Evolutionary conservation across 1,140 invertebrate species (phyloP), one percentile per base, ranked within the genome.

Genomic region (Limonius californicus): DNA sequence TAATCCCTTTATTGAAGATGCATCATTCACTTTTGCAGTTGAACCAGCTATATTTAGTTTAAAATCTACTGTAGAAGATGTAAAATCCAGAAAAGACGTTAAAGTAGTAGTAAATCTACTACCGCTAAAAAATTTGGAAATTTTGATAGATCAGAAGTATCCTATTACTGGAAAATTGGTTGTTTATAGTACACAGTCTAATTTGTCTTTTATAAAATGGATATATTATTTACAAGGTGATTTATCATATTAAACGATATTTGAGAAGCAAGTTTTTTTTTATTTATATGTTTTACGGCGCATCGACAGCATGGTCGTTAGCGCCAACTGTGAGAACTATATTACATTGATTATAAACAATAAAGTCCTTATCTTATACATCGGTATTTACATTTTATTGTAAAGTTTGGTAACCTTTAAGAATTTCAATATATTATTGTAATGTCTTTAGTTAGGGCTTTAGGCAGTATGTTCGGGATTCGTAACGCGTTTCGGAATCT

Each of bases 1-100:
- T 35, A 72, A 70, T 62, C 67, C 68, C 15, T 72, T 69, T 62
- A 54, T 32, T 1, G 60, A 69, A 16, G 39, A 57, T n/a, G 63
- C 50, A 59, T 30, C 14, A 12, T 72, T 72, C 27, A 2, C 53
- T 23, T 71, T 62, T 43, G 16, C 35, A 0, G 23, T 64, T 11
- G 62, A 71, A 43, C 60, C 66, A 6, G 61, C 59, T 15, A 27
- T 62, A n/a, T 71, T 71, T 55, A 35, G 53, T 16, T 9, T 70
- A 21, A 64, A 66, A 63, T 16, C 20, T 15, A 57, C 9, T 1
- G 16, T 11, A 23, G 65, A 68, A 53, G 42, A 11, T 15, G 42
- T 70, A 14, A 65, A 42, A 58, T 15, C 53, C 2, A 67, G 57
- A 42, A 61, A 62, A 16, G 54, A 27, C 3, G 50, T 57, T 2